Base-by-base conservation (phyloP, 2,797 vertebrate genomes). In the Bufotes viridis region DNA sequence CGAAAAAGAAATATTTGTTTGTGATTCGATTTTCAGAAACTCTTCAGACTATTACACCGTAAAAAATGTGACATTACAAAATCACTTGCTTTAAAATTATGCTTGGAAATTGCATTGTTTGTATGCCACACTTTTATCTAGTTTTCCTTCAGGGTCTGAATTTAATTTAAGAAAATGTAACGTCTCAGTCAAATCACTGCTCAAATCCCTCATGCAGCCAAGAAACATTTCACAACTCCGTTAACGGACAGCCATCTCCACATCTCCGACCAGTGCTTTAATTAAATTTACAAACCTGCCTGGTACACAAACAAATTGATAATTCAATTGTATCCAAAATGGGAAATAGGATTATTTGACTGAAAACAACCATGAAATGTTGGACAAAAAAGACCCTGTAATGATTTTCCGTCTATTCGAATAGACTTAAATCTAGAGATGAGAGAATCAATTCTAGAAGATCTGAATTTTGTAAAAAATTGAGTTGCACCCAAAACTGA, bases 81-180 rank as follows among this genome's bases (percentile, higher is more conserved):
- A 85, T 63, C 87, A 65, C 78, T 81, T 81, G 78, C 49, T 89
- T 86, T 67, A 85, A 85, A 63, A 82, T 76, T 14, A 76, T 85
- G 61, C 70, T 86, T 86, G 78, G 72, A 86, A 89, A 89, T 86
- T 57, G 78, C 60, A 82, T 34, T 86, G 60, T 89, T 89, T 89
- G 87, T 76, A 81, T 85, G 87, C 78, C 78, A 81, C 13, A 34
- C 69, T 81, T 85, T 85, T 89, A 85, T 89, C 78, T 89, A 24
- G 87, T 85, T 89, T 88, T 70, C 84, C 88, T 89, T 89, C 79
- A 82, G 88, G 84, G 84, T 69, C 61, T 86, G 61, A 89, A 89
- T 89, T 89, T 89, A 89, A 89, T 89, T 89, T 82, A 82, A 86
- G 84, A 89, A 86, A 89, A 89, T 86, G 84, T 86, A 89, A 69